These are phyloP conservation scores for Macrophya annulata DNA, from an alignment of 2,888 invertebrate species.

Conservation along the genomic window DNA sequence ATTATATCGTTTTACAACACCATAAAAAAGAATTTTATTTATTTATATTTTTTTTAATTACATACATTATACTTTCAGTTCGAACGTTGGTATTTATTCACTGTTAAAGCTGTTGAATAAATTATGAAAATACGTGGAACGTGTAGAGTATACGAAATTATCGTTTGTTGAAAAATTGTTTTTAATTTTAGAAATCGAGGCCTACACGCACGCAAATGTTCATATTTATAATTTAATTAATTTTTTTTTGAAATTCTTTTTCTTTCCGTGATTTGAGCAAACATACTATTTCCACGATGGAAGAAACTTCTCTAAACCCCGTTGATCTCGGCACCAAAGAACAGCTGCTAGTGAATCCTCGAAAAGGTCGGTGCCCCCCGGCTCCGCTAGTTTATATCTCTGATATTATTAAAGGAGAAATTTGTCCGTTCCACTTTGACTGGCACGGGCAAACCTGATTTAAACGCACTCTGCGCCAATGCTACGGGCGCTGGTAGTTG, in stretches of 20 bases:
- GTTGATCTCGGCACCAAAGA: neutral
- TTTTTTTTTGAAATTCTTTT: neutral
- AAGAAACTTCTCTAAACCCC: neutral
- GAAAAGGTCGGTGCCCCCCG: constrained; percentile 41
- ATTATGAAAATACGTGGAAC: neutral
- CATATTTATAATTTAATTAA: neutral
- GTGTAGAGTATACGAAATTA: neutral
- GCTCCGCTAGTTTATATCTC: constrained; percentile 45
- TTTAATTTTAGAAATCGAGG: neutral
- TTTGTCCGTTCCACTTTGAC: constrained; percentile 49
- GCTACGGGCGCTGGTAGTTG: constrained; percentile 53
- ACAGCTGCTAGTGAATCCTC: constrained; percentile 38
- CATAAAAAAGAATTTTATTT: constrained; percentile 22
- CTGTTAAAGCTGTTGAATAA: neutral
- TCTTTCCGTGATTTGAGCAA: neutral
- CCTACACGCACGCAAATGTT: neutral
- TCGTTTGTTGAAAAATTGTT: constrained; percentile 11
- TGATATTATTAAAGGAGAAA: constrained; percentile 50
- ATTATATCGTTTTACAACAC: constrained; percentile 40
- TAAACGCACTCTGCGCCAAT: constrained; percentile 49
- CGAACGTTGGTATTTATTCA: constrained; percentile 15
- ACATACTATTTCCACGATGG: neutral
- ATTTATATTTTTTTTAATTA: constrained; percentile 13
- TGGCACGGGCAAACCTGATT: constrained; percentile 43
- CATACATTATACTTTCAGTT: neutral